Percentiles rank a stretch among this genome's conserved stretches.
These are phyloP conservation scores for Bombus vancouverensis DNA, from an alignment of 1,140 invertebrate species.

Conservation along the genomic window DNA sequence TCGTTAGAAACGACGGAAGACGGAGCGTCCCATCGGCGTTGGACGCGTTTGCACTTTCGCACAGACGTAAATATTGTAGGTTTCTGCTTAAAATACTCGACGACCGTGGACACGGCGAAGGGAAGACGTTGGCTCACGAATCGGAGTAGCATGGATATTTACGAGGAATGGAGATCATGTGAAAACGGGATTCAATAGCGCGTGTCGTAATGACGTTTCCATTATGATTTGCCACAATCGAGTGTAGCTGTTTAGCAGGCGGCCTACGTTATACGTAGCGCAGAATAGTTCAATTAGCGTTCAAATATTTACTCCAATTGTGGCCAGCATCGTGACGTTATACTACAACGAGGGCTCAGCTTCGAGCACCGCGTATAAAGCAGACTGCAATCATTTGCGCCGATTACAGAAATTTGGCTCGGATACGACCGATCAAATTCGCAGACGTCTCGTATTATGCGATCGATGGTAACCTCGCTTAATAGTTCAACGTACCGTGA, in stretches of 20 bases:
- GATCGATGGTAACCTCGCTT: slow-evolving; percentile 64
- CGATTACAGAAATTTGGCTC: slow-evolving; percentile 69
- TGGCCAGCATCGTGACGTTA: slow-evolving; percentile 61
- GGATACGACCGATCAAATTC: slow-evolving; percentile 66
- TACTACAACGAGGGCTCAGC: slow-evolving; percentile 10
- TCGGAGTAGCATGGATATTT: slow-evolving; percentile 29
- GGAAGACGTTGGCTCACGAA: too few relatives aligned
- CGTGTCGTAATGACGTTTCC: slow-evolving; percentile 58
- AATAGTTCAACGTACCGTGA: slow-evolving; percentile 59
- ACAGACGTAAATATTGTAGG: too few relatives aligned
- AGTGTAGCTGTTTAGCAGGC: slow-evolving; percentile 63
- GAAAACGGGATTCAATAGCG: slow-evolving; percentile 47
- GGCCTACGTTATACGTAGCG: slow-evolving; percentile 48
- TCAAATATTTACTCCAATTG: slow-evolving; percentile 70
- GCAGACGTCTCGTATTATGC: slow-evolving; percentile 64
- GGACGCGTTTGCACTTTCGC: too few relatives aligned
- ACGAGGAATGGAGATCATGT: slow-evolving; percentile 44
- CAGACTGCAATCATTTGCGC: slow-evolving; percentile 62
- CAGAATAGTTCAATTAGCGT: slow-evolving; percentile 68
- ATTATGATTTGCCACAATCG: slow-evolving; percentile 69
- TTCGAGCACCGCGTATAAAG: slow-evolving; percentile 44
- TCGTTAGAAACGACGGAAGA: too few relatives aligned
- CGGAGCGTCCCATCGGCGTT: fast-evolving
- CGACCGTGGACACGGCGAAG: too few relatives aligned
- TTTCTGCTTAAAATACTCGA: too few relatives aligned